Conservation (phyloP, 1,140 invertebrate genomes). For the Ridgeia piscesae region DNA sequence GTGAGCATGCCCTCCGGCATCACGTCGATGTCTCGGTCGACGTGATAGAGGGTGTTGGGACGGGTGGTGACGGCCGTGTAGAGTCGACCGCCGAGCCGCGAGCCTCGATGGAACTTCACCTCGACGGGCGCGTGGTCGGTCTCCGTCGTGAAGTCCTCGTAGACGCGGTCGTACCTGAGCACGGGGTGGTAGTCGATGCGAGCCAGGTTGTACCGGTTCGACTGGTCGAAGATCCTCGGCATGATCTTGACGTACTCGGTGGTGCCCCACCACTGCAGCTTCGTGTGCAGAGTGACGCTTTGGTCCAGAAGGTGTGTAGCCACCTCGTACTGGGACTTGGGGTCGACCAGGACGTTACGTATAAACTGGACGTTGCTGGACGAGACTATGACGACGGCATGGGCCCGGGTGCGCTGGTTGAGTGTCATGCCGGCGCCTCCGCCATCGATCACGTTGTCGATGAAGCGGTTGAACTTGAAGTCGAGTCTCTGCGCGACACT, state of each 20-base stretch:
- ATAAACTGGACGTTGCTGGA: constrained; percentile 83
- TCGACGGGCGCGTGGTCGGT: constrained; percentile 16
- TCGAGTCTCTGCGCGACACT: constrained; percentile 76
- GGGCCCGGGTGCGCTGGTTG: constrained; percentile 72
- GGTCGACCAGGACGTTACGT: constrained; percentile 91
- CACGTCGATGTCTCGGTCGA: constrained; percentile 54
- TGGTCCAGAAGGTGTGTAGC: constrained; percentile 93
- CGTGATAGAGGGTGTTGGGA: constrained; percentile 39
- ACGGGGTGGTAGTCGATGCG: constrained; percentile 53
- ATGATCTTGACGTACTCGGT: constrained; percentile 40
- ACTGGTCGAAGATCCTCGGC: constrained; percentile 50
- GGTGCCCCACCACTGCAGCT: constrained; percentile 89
- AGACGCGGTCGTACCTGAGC: constrained; percentile 41
- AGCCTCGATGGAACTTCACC: constrained; percentile 18
- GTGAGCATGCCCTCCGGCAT: constrained; percentile 36
- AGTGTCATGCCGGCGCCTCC: constrained; percentile 71
- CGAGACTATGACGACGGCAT: constrained; percentile 85
- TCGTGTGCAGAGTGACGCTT: constrained; percentile 89
- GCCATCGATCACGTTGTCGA: constrained; percentile 84
- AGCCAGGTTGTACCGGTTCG: constrained; percentile 53
- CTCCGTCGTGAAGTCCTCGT: constrained; percentile 38
- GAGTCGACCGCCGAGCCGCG: constrained; percentile 18
- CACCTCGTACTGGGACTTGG: constrained; percentile 86
- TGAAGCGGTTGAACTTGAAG: constrained; percentile 87
- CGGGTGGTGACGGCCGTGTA: constrained; percentile 32